Evolutionary conservation across 2,797 vertebrate genomes (phyloP), one percentile per base, ranked within the genome.

Genomic region (Cossypha dichroa): DNA sequence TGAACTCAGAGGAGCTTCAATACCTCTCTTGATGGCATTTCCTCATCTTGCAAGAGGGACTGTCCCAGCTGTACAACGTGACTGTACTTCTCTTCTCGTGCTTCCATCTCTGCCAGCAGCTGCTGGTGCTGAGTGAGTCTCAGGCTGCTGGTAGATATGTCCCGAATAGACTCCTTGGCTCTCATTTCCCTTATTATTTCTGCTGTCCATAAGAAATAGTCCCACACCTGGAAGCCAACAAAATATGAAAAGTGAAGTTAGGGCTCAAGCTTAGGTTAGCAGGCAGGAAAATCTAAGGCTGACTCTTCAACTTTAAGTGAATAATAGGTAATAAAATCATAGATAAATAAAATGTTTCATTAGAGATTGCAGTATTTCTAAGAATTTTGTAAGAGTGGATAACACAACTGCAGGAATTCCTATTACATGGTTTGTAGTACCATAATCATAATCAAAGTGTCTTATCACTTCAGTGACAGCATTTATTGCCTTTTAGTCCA

Each of bases 181-280:
- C 97, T 97, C 97, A 99, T 98, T 36, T 97, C 97, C 15, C 96
- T 97, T 16, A 96, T 96, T 56, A 98, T 89, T 75, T 98, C 97
- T 52, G 98, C 95, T 60, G 98, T 98, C 99, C 99, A 99, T 66
- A 98, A 98, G 69, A 97, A 94, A 91, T 98, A 99, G 84, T 99
- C 98, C 96, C 97, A 97, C 6, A 97, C 98, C 99, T 99, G 94
- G 18, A 93, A 76, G 22, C 80, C 38, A 23, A 67, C 55, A 81
- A 88, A 95, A n/a, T 29, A 21, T 15, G 31, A 51, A 90, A 81
- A 51, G 29, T 52, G 5, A 29, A 8, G 34, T 64, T 72, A 52
- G 36, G 56, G 45, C 22, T 82, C 49, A 92, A 68, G 23, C 11
- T 69, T 56, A 41, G 26, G 25, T 75, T 63, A 64, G 48, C n/a